Conservation (phyloP, 2,797 vertebrate species). For the Melanotaenia maccullochi region DNA sequence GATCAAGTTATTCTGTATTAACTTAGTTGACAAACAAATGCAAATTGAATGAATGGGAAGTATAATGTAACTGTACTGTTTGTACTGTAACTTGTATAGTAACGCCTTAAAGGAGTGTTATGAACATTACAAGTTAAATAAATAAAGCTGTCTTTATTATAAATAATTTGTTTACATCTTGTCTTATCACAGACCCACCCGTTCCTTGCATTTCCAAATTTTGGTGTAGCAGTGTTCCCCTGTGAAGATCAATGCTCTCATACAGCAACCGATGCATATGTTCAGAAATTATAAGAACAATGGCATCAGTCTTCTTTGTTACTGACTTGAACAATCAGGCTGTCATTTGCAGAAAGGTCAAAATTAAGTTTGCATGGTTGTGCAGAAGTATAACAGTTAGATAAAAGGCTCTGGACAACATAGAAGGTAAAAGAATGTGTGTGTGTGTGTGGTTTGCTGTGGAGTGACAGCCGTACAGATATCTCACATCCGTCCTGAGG, state of each 20-base stretch:
- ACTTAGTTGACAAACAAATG: background rate
- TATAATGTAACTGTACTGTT: background rate
- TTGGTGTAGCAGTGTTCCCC: background rate
- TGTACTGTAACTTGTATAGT: background rate
- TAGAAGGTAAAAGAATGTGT: conserved; percentile 7
- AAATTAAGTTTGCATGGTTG: conserved; percentile 19
- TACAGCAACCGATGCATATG: background rate
- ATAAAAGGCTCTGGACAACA: conserved; percentile 12
- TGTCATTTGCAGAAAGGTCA: conserved; percentile 42
- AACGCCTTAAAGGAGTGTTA: too few relatives aligned
- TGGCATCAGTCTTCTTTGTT: background rate
- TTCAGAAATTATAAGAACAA: background rate
- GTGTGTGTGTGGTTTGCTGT: conserved; percentile 46
- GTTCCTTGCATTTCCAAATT: background rate
- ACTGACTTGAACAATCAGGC: conserved; percentile 36
- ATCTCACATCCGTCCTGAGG: conserved; percentile 75
- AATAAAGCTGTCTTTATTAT: background rate
- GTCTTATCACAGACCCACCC: background rate
- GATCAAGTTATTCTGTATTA: background rate
- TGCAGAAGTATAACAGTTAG: conserved; percentile 9
- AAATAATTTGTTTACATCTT: background rate
- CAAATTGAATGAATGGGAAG: background rate
- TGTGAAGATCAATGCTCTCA: background rate
- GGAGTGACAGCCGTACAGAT: conserved; percentile 83
- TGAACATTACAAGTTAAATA: too few relatives aligned